Percentiles rank a stretch among this genome's conserved stretches.
Evolutionary conservation across 2,797 vertebrate species (phyloP).

Genomic region (Sebastiscus tertius): DNA sequence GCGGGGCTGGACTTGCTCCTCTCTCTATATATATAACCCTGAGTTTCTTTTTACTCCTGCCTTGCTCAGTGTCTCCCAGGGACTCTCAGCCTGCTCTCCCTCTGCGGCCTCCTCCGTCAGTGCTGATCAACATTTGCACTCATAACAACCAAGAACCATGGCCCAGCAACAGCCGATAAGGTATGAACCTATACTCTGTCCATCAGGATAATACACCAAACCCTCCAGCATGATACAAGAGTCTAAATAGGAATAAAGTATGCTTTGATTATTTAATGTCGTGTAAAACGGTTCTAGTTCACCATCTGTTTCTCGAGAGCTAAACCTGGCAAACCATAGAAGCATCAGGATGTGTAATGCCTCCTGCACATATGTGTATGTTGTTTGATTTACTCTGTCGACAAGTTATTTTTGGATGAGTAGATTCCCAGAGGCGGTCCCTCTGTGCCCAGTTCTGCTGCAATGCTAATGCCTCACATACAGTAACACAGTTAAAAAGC

Average conservation of each 20-base stretch:
- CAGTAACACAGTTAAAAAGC: neutral
- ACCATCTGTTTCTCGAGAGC: neutral
- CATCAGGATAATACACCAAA: neutral
- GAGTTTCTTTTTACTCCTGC: conserved; percentile 43
- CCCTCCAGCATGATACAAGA: neutral
- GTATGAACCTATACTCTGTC: conserved; percentile 45
- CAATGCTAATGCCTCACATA: conserved; percentile 1
- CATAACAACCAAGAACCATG: conserved; percentile 64
- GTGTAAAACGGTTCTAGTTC: neutral
- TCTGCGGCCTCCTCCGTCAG: conserved; percentile 34
- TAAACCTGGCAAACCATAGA: neutral
- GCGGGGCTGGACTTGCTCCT: conserved; percentile 38
- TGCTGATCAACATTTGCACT: conserved; percentile 36
- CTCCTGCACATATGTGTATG: neutral
- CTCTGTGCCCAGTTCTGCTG: neutral
- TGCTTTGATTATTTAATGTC: neutral
- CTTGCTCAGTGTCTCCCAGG: conserved; percentile 71
- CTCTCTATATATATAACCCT: conserved; percentile 67
- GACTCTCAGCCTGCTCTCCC: conserved; percentile 66
- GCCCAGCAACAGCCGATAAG: conserved; percentile 76
- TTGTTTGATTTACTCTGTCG: conserved; percentile 18
- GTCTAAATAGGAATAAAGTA: neutral
- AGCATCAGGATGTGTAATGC: neutral
- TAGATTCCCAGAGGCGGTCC: conserved; percentile 11
- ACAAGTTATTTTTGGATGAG: conserved; percentile 56